Base-by-base conservation (phyloP, 2,113 vertebrate genomes). In the Phalacrocorax pelagicus region DNA sequence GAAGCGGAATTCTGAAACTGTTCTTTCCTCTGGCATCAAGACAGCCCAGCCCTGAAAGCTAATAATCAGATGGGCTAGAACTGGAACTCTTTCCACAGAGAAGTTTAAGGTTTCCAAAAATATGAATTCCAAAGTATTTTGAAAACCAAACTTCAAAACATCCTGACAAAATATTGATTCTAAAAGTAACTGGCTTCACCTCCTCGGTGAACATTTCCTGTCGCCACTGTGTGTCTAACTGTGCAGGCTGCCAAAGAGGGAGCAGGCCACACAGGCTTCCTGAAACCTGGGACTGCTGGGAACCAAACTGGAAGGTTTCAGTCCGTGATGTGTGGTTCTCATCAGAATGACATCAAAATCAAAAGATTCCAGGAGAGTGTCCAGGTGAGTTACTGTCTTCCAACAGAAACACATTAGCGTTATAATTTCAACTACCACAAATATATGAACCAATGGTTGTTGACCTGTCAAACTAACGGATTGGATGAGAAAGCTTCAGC, bases 11-110 rank as follows among this genome's bases (percentile, higher is more conserved):
- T 81, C n/a, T 65, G 80, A 21, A 86, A 55, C 44, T 77, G 18
- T 74, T 96, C 40, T 91, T 82, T 95, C 73, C 54, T 80, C 81
- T 94, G 81, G 78, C 62, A 86, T 15, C 51, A 81, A n/a, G 16
- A 73, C 12, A 91, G 59, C 26, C 81, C 71, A 83, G 59, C 95
- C 87, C 92, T 90, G 40, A 94, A 92, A 95, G 38, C 61, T 67
- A 86, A 90, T 0, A 92, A 47, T 61, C 65, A 90, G 51, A 54
- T 63, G 59, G 30, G 38, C 40, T 22, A 63, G 80, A 83, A 90
- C 23, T 40, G 59, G 26, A 81, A 88, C 36, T 75, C 29, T n/a
- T 86, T 67, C 81, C 54, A 24, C 36, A 81, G 12, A 61, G 51
- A 89, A 62, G 16, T 20, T 78, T 36, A 78, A 65, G 7, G 54